phyloP scores from a whole-genome alignment of 2,888 invertebrate genomes.

The Julus scanicus region DNA sequence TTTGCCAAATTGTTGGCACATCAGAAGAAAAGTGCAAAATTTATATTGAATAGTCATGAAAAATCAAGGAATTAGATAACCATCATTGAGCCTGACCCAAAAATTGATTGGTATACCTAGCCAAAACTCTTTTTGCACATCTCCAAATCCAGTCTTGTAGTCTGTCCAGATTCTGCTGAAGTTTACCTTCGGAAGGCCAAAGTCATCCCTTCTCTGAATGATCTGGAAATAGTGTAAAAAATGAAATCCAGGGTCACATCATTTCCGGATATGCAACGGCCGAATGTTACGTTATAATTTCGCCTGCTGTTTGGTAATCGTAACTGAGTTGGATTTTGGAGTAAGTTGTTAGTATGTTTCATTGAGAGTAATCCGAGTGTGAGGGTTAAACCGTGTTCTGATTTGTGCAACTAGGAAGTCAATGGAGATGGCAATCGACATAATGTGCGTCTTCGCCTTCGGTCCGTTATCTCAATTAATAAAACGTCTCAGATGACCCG shows the following conservation, averaged over 20 bases:
- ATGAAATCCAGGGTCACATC: neutral
- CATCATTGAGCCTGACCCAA: neutral
- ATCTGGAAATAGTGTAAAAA: constrained; percentile 52
- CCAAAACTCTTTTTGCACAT: constrained; percentile 61
- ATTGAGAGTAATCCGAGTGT: neutral
- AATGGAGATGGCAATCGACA: neutral
- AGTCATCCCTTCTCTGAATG: constrained; percentile 60
- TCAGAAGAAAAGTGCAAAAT: no score
- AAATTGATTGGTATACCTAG: constrained; percentile 57
- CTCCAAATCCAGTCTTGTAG: constrained; percentile 60
- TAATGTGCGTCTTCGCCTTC: constrained; percentile 5
- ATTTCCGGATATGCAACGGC: neutral
- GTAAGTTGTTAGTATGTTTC: constrained; percentile 25
- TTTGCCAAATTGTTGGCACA: no score
- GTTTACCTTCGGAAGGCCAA: constrained; percentile 60
- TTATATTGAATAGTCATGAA: neutral
- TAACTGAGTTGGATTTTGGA: constrained; percentile 13
- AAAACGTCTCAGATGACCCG: neutral
- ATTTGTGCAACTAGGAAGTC: constrained; percentile 20
- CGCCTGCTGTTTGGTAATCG: neutral
- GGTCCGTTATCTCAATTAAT: constrained; percentile 7
- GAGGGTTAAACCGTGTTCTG: neutral
- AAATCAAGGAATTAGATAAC: neutral
- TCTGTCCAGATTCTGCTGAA: constrained; percentile 60
- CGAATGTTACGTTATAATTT: neutral